Evolutionary conservation across 2,797 vertebrate genomes (phyloP).

Genomic region (Labeo calbasu): DNA sequence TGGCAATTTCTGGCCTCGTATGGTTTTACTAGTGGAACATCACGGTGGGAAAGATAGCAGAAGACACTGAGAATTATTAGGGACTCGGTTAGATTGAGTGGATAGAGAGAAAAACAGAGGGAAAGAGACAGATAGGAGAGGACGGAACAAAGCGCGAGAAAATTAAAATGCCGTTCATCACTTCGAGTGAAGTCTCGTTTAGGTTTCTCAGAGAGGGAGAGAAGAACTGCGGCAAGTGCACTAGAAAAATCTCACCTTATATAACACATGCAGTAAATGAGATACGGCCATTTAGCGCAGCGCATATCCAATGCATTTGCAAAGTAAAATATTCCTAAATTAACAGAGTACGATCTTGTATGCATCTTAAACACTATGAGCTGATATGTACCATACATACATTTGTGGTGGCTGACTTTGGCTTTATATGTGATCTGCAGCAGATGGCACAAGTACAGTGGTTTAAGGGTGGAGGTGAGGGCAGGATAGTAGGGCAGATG

Average conservation of each 20-base stretch:
- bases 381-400: background rate
- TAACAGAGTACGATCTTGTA: background rate
- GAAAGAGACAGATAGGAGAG: conserved; percentile 35
- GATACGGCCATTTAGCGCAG: background rate
- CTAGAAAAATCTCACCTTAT: conserved; percentile 29
- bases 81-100: conserved; percentile 12
- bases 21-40: background rate
- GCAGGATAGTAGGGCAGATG: background rate
- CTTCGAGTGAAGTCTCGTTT: conserved; percentile 41
- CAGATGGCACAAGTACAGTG: conserved; percentile 13
- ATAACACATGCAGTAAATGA: conserved; percentile 19
- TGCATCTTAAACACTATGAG: background rate
- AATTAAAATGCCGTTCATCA: conserved; percentile 53
- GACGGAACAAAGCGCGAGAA: conserved; percentile 25
- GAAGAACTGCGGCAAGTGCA: conserved; percentile 8
- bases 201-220: conserved; percentile 8
- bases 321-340: conserved; percentile 4
- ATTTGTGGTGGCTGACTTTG: background rate
- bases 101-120: conserved; percentile 31
- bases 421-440: background rate
- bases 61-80: conserved; percentile 9
- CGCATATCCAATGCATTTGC: background rate
- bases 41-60: background rate
- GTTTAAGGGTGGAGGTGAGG: conserved; percentile 1
- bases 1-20: background rate